These are phyloP conservation scores for Proteles cristata DNA, from an alignment of 2,113 vertebrate genomes.

Conservation along the genomic window DNA sequence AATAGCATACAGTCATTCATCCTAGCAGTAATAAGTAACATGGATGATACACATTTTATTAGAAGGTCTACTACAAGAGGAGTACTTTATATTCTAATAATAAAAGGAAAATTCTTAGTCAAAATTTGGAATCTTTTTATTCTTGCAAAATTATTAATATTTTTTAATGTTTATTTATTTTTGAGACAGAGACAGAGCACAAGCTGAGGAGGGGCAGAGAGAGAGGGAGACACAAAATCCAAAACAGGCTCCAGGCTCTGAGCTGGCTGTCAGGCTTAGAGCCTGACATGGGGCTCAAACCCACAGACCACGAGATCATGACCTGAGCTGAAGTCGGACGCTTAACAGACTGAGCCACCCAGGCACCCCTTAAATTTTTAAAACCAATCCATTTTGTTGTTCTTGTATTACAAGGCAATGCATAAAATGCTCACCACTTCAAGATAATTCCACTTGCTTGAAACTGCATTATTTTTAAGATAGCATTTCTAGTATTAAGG, in stretches of 20 bases:
- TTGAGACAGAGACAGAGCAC: no score
- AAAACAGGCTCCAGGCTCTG: no score
- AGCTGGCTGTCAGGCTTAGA: no score
- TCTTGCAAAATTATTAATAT: background rate
- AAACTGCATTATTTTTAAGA: background rate
- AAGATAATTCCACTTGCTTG: background rate
- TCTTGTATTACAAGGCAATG: background rate
- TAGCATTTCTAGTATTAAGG: background rate
- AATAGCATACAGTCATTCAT: background rate
- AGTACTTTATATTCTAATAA: background rate
- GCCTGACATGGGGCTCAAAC: no score
- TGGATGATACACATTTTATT: background rate
- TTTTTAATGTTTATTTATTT: no score
- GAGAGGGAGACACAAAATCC: no score
- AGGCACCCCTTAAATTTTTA: background rate
- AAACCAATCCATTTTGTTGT: background rate
- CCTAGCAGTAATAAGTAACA: background rate
- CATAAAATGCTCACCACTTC: constrained; percentile 17
- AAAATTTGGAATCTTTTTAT: background rate
- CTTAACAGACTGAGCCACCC: no score
- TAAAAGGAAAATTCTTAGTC: constrained; percentile 24
- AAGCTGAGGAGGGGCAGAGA: no score
- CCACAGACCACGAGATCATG: no score
- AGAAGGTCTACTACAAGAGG: background rate
- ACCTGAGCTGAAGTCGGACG: no score